phyloP scores from a whole-genome alignment of 1,140 invertebrate genomes.

The Bilobella aurantiaca region DNA sequence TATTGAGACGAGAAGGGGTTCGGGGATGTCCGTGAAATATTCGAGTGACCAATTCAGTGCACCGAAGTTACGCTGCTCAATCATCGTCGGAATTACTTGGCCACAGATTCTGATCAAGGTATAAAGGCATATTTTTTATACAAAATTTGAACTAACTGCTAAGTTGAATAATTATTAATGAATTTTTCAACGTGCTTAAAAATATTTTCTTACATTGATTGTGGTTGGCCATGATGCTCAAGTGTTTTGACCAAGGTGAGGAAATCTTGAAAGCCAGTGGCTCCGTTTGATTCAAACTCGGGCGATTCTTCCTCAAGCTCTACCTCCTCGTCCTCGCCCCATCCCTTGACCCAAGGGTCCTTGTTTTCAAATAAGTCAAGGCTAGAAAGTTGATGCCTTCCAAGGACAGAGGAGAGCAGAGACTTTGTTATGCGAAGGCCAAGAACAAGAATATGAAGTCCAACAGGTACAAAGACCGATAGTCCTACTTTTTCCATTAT shows the following conservation, averaged over 20 bases:
- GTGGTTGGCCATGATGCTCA: conserved; percentile 27
- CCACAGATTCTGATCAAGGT: conserved; percentile 30
- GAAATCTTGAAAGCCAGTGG: conserved; percentile 7
- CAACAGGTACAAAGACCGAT: conserved; percentile 26
- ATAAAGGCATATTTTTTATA: too few relatives aligned
- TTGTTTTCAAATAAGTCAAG: conserved; percentile 25
- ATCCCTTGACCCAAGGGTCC: conserved; percentile 24
- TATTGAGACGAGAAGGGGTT: conserved; percentile 18
- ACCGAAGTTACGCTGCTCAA: conserved; percentile 15
- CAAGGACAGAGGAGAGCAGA: conserved; percentile 23
- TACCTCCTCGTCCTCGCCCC: not conserved
- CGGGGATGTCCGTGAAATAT: conserved; percentile 29
- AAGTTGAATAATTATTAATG: too few relatives aligned
- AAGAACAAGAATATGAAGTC: conserved; percentile 27
- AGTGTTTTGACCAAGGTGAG: conserved; percentile 10
- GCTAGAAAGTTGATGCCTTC: conserved; percentile 18
- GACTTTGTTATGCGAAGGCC: conserved; percentile 19
- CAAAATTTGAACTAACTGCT: too few relatives aligned
- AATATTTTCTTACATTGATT: conserved; percentile 28
- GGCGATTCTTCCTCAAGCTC: not conserved
- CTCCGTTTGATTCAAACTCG: not conserved
- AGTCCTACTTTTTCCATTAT: conserved; percentile 21
- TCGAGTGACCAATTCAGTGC: conserved; percentile 25
- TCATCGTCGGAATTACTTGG: conserved; percentile 21
- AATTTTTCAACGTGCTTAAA: not conserved